Percentiles rank a stretch among this genome's conserved stretches.
Evolutionary conservation across 2,888 invertebrate genomes (phyloP).

Genomic region (Elegia similella): DNA sequence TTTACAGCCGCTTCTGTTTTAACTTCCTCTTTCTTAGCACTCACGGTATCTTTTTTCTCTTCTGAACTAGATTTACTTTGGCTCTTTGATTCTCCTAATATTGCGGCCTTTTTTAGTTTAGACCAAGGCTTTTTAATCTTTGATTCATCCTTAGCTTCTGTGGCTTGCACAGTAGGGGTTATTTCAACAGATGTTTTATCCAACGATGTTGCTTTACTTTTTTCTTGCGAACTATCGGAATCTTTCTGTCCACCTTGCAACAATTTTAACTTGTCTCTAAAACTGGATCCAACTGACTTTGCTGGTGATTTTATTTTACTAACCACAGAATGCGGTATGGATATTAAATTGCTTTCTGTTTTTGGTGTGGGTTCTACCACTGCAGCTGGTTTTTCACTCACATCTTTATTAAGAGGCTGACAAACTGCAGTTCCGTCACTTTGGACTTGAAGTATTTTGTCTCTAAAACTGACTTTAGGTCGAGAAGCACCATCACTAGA

Average conservation of each 20-base stretch:
- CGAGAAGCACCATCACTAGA: constrained; percentile 67
- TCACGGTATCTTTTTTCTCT: constrained; percentile 51
- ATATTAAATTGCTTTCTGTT: constrained; percentile 70
- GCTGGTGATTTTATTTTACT: constrained; percentile 79
- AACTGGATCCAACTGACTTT: constrained; percentile 70
- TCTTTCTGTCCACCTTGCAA: constrained; percentile 66
- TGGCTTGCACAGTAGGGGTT: constrained; percentile 43
- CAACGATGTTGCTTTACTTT: constrained; percentile 44
- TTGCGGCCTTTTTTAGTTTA: constrained; percentile 88
- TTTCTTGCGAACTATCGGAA: constrained; percentile 47
- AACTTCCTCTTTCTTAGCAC: constrained; percentile 39
- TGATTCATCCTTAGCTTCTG: constrained; percentile 56
- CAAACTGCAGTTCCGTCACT: constrained; percentile 73
- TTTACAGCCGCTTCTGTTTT: constrained; percentile 51
- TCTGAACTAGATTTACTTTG: constrained; percentile 63
- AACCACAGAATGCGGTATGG: constrained; percentile 77
- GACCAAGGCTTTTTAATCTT: constrained; percentile 86
- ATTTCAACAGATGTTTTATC: constrained; percentile 62
- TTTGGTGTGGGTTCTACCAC: constrained; percentile 72
- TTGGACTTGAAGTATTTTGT: constrained; percentile 82
- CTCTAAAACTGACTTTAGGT: constrained; percentile 84
- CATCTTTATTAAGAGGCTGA: constrained; percentile 69
- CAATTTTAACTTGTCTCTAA: constrained; percentile 74
- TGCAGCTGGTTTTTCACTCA: constrained; percentile 66
- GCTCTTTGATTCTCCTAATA: constrained; percentile 77